Evolutionary conservation across 2,113 vertebrate species (phyloP).

Genomic region (Xenus cinereus): DNA sequence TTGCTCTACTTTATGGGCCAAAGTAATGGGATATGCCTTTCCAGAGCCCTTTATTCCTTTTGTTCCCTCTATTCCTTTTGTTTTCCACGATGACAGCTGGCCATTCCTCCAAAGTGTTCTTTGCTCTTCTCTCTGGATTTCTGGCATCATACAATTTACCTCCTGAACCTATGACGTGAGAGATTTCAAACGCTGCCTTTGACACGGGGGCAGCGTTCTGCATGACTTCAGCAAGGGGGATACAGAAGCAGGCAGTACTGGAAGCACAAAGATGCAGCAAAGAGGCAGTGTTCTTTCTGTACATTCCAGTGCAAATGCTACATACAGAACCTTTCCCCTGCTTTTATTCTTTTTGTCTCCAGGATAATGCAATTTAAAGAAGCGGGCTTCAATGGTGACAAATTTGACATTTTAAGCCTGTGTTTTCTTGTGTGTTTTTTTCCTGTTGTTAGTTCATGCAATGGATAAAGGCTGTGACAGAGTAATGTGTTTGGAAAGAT

Average conservation of each 20-base stretch:
- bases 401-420: background rate
- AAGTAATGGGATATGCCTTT: background rate
- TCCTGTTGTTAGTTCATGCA: background rate
- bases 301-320: background rate
- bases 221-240: background rate
- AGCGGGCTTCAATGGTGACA: background rate
- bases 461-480: background rate
- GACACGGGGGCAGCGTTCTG: background rate
- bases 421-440: background rate
- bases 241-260: background rate
- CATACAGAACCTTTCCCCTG: background rate
- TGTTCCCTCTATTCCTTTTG: background rate
- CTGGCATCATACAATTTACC: background rate
- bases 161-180: background rate
- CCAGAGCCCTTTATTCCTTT: background rate
- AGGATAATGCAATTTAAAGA: background rate
- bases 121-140: background rate
- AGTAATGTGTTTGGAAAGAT: background rate
- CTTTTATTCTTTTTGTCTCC: background rate
- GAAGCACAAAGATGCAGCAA: background rate
- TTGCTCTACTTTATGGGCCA: background rate
- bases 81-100: background rate
- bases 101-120: background rate
- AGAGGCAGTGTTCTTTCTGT: background rate
- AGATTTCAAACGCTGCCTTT: background rate